A percentile compares a stretch with the other conserved stretches of the same genome.
Conservation (phyloP, 1,140 invertebrate genomes). For the Dolichoris vasculosae region DNA sequence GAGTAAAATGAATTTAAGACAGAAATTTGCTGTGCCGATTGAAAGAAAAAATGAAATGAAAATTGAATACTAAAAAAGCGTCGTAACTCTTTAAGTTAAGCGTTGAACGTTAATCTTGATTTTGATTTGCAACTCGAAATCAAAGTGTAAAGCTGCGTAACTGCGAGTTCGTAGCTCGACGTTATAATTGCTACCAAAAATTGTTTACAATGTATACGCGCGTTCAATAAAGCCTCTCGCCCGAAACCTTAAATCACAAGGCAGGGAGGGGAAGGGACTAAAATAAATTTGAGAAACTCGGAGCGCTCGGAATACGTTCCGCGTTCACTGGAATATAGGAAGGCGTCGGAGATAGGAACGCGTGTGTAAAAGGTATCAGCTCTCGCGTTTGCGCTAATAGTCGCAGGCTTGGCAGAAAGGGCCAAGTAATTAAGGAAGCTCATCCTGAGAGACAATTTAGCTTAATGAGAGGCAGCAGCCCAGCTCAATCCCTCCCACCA, state of each 20-base stretch:
- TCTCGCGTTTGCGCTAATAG: background rate
- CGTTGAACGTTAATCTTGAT: background rate
- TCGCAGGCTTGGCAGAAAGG: constrained; percentile 42
- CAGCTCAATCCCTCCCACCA: constrained; percentile 46
- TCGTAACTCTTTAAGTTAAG: background rate
- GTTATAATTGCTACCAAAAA: background rate
- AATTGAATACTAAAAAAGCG: no score
- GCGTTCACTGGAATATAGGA: background rate
- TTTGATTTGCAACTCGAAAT: background rate
- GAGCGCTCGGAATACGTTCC: background rate
- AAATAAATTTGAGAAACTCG: constrained; percentile 46
- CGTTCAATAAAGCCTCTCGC: constrained; percentile 4
- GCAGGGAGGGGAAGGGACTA: background rate
- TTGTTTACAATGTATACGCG: background rate
- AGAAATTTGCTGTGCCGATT: no score
- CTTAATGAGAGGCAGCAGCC: constrained; percentile 67
- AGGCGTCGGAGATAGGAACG: constrained; percentile 48
- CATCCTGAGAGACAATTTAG: constrained; percentile 70
- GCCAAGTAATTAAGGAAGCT: constrained; percentile 70
- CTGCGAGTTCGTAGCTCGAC: background rate
- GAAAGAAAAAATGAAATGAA: no score
- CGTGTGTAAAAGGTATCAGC: constrained; percentile 46
- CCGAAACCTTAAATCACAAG: constrained; percentile 36
- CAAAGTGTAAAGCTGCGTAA: background rate
- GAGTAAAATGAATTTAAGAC: no score